phyloP scores from a whole-genome alignment of 2,797 vertebrate genomes.

The Mus spretus region DNA sequence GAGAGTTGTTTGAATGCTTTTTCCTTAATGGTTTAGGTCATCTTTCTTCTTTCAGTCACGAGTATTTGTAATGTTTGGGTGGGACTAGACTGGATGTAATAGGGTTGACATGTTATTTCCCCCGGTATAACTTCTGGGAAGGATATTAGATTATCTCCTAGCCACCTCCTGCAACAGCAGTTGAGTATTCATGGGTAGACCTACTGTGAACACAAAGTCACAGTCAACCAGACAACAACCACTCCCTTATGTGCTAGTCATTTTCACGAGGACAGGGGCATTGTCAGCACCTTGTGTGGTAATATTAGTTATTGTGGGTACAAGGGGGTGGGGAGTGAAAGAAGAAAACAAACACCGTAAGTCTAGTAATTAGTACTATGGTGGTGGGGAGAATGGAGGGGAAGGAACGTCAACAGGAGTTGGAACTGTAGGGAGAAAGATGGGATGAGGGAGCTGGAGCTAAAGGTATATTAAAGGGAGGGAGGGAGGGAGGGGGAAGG shows the following conservation, averaged over 20 bases:
- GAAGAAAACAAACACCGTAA: neutral
- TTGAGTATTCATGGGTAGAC: neutral
- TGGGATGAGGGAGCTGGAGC: no score
- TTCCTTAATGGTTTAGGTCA: neutral
- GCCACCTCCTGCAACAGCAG: no score
- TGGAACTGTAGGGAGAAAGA: no score
- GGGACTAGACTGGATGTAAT: neutral
- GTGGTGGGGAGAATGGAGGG: neutral
- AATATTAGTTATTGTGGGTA: neutral
- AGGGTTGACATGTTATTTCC: neutral
- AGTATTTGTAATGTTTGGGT: neutral
- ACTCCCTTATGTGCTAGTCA: neutral
- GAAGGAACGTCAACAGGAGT: neutral
- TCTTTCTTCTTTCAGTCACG: neutral
- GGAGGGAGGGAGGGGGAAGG: rapidly evolving
- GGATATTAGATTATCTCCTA: neutral
- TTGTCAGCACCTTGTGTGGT: neutral
- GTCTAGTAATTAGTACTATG: no score
- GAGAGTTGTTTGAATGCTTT: neutral
- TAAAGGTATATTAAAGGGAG: neutral
- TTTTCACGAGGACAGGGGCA: neutral
- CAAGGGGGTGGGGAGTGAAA: no score
- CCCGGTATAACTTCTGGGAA: neutral
- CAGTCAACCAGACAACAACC: neutral
- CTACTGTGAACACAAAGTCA: neutral